Evolutionary conservation across 2,888 invertebrate genomes (phyloP).

Genomic region (Ophion slaviceki): DNA sequence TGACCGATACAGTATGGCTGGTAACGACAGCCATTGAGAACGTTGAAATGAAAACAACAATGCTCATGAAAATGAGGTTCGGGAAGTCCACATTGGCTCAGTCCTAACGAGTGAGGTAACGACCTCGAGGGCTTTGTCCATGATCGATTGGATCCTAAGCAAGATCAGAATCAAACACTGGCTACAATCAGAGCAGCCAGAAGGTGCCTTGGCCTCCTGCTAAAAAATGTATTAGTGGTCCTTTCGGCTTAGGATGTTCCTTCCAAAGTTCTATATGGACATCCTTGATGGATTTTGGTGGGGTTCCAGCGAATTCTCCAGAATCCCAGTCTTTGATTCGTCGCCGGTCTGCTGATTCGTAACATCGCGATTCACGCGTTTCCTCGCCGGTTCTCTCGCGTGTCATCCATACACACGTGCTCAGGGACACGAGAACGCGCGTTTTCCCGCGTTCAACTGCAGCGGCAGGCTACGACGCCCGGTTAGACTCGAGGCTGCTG

Average conservation of each 20-base stretch:
- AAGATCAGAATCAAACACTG: too few species aligned
- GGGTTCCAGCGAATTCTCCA: constrained; percentile 3
- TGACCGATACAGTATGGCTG: neutral
- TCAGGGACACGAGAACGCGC: neutral
- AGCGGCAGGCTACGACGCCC: constrained; percentile 13
- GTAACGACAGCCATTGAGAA: too few species aligned
- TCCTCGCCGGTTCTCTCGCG: constrained; percentile 14
- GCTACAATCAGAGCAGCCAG: too few species aligned
- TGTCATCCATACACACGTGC: neutral
- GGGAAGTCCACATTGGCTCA: too few species aligned
- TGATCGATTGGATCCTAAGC: too few species aligned
- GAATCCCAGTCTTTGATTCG: constrained; percentile 72
- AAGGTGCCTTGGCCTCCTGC: too few species aligned
- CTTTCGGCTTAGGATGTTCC: neutral
- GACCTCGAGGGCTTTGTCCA: too few species aligned
- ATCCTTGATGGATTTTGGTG: neutral
- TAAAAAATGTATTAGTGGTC: neutral
- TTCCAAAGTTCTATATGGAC: neutral
- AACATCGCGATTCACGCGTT: constrained; percentile 49
- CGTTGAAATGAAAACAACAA: too few species aligned
- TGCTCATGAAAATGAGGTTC: too few species aligned
- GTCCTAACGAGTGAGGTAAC: too few species aligned
- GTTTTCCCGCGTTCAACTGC: constrained; percentile 36
- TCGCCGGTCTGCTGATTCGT: constrained; percentile 41
- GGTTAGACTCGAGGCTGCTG: constrained; percentile 14